Evolutionary conservation across 1,140 invertebrate species (phyloP), one percentile per base, ranked within the genome.

Genomic region (Ceratosolen fusciceps): DNA sequence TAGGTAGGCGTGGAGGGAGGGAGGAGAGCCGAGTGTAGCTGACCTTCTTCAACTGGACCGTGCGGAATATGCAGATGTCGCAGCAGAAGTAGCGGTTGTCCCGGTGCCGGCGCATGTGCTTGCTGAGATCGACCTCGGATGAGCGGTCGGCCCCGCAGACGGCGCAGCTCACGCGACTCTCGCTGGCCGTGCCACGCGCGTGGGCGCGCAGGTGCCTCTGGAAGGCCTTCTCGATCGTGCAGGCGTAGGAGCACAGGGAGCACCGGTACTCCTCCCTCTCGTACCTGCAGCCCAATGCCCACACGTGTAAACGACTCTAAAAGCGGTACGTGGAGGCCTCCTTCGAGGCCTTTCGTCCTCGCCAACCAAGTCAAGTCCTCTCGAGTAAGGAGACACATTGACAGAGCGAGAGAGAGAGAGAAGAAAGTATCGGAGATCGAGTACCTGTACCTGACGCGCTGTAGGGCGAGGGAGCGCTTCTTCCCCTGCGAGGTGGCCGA

Each of bases 41-140:
- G 85, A 92, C 91, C 88, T 92, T 92, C 84, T 92, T 92, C 39
- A 92, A 80, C 83, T 92, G 92, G 8, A 92, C 89, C 21, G 91
- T 92, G 67, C 91, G 88, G 80, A 92, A 92, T 77, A 90, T 90
- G 82, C 92, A 92, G 81, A 92, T 90, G 83, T 92, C 92, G 82
- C 92, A 92, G 81, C 91, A 92, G 79, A 92, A 92, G 82, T 91
- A 91, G 83, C 91, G 89, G 47, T 91, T 91, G 65, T 91, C 90
- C 34, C 91, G 88, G 82, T 92, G 92, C 84, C 92, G 92, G 68
- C 87, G 86, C 91, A 92, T 92, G 78, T 92, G 92, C 77, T 89
- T 87, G 67, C 89, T 90, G 39, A 92, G 86, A 71, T 92, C 90
- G 43, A 90, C 87, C 77, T 92, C 92, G 29, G 90, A 90, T 1